Evolutionary conservation across 2,888 invertebrate species (phyloP), one percentile per base, ranked within the genome.

Genomic region (Agonopterix arenella): DNA sequence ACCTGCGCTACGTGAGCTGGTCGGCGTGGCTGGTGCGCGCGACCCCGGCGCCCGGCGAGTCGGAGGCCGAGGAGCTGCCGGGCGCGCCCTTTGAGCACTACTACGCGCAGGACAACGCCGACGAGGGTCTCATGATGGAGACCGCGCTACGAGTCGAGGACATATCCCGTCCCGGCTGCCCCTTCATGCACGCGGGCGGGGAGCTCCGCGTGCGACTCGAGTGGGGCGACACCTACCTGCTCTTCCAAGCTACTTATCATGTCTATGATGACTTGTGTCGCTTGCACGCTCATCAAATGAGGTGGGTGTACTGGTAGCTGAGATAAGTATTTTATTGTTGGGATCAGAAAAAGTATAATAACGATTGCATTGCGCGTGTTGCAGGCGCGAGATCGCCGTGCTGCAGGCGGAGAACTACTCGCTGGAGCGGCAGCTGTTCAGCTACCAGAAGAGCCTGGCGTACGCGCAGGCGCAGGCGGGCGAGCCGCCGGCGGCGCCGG

Each of bases 341-440:
- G 10, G 4, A 10, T 2, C 1, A 1, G 2, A n/a, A n/a, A n/a
- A 5, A 1, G n/a, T 10, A 10, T 10, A 4, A 1, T 40, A n/a
- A 40, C 4, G 37, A 7, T n/a, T 9, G 10, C 5, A n/a, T n/a
- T 9, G 10, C 7, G 11, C 11, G 38, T 54, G 62, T 88, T 85
- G 10, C 89, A 94, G 94, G 70, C 92, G 94, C 46, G 96, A 96
- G 77, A 94, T 96, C 57, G 90, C 92, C 56, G 93, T 93, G 9
- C 89, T 96, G 47, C 95, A 95, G 75, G 93, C 94, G n/a, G 96
- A 96, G 79, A 96, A 96, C 76, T 94, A 94, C 78, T 93, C 93
- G 55, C 88, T 96, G 66, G 96, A 96, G 82, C 90, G 95, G 61
- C 95, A 96, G 78, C 82, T 96, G 57, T 94, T 95, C 88, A 94